These are phyloP conservation scores for Acronicta psi DNA, from an alignment of 2,888 invertebrate genomes.

Conservation along the genomic window DNA sequence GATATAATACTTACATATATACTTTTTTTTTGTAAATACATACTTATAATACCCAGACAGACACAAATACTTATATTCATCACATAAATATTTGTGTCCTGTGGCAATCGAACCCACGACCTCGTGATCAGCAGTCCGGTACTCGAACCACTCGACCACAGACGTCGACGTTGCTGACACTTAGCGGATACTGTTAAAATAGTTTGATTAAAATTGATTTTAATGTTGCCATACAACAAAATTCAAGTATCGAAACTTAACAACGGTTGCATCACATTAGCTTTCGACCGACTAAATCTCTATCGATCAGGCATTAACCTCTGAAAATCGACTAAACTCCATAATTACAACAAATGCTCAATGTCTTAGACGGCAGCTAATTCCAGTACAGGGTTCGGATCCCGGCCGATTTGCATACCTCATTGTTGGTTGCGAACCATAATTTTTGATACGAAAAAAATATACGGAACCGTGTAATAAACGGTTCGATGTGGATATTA, in stretches of 20 bases:
- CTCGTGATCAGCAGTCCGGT: too few species aligned
- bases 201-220: too few species aligned
- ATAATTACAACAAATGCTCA: conserved; percentile 72
- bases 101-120: too few species aligned
- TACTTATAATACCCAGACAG: too few species aligned
- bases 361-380: conserved; percentile 70
- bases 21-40: too few species aligned
- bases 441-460: conserved; percentile 75
- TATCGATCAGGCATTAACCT: conserved; percentile 62
- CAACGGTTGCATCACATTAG: neutral
- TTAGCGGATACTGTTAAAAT: too few species aligned
- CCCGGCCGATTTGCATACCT: conserved; percentile 82
- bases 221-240: too few species aligned
- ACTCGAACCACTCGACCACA: too few species aligned
- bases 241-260: conserved; percentile 31
- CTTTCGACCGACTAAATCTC: conserved; percentile 48
- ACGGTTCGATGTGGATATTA: conserved; percentile 68
- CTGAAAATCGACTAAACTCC: conserved; percentile 66
- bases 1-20: too few species aligned
- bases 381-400: conserved; percentile 76
- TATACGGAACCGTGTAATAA: conserved; percentile 59
- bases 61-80: too few species aligned
- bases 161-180: too few species aligned
- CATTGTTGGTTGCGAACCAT: conserved; percentile 80
- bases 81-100: too few species aligned